Base-by-base conservation (phyloP, 2,888 invertebrate genomes). In the Prionchulus punctatus region DNA sequence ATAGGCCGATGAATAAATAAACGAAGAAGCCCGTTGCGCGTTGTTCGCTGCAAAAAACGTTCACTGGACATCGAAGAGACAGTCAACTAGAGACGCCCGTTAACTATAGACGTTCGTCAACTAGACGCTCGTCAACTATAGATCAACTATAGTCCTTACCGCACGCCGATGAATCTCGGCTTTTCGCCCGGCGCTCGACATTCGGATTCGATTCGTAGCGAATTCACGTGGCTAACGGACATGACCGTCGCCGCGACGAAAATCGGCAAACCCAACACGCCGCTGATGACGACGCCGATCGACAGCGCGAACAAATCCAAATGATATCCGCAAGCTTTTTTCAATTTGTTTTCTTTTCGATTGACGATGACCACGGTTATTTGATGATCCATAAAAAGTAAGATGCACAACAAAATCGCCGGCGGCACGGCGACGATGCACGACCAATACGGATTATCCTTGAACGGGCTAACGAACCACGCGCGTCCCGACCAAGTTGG, bases 361-460 rank as follows among this genome's bases (percentile, higher is more conserved):
- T 98, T 98, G 30, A 98, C 86, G 70, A 98, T 98, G 30, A 98
- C 96, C 50, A 92, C 89, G 1, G 96, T 94, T 63, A 98, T 98
- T 76, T 98, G 96, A 71, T 98, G 96, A 78, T 98, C 96, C 94
- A 98, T 96, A 73, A 98, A 98, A 69, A 98, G 90, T 26, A 98
- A 77, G 67, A 98, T 96, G 25, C 91, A 91, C 54, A 91, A 91
- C 31, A 98, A 75, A 54, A 96, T 74, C 25, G 96, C 94, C 1
- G 96, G 96, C 26, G 89, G 75, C 53, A 85, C 67, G 0, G 92
- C 91, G n/a, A 86, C 78, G 4, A 86, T 69, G 1, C 83, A 78
- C 27, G 90, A 83, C 83, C 87, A 94, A 70, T 83, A 72, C 1
- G 90, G 90, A 73, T 91, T 92, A 2, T 60, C 63, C 45, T 60